Conservation (phyloP, 2,888 invertebrate species). For the Empis livida region DNA sequence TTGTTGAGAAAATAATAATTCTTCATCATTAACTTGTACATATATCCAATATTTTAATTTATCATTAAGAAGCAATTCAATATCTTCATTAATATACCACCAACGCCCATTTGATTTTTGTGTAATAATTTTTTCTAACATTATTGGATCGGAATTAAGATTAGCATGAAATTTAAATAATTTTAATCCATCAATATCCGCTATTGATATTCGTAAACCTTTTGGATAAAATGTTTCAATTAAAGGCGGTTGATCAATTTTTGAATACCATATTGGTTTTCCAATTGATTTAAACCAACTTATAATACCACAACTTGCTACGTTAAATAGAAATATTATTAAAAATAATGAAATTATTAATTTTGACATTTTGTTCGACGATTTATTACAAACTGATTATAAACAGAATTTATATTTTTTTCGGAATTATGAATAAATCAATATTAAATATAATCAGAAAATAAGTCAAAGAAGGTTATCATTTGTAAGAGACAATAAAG, state of each 20-base stretch:
- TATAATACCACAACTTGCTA: not conserved
- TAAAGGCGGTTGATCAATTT: constrained; percentile 1
- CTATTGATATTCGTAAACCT: constrained; percentile 35
- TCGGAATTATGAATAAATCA: too few relatives aligned
- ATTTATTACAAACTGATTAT: not conserved
- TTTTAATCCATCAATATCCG: constrained; percentile 33
- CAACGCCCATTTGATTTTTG: constrained; percentile 46
- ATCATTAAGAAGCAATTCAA: constrained; percentile 45
- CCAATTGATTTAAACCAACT: not conserved
- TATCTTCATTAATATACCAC: constrained; percentile 45
- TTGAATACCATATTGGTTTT: not conserved
- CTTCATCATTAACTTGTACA: constrained; percentile 18
- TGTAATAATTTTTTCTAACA: constrained; percentile 48
- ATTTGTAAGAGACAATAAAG: too few relatives aligned
- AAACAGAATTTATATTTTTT: not conserved
- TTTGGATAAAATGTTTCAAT: constrained; percentile 32
- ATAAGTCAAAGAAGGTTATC: too few relatives aligned
- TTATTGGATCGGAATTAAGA: constrained; percentile 41
- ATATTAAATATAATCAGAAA: too few relatives aligned
- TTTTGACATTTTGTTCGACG: not conserved
- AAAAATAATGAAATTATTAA: not conserved
- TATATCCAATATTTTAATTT: constrained; percentile 48
- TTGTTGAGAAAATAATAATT: not conserved
- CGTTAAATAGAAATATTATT: not conserved
- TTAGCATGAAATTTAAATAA: constrained; percentile 58